Evolutionary conservation across 2,797 vertebrate genomes (phyloP), one percentile per base, ranked within the genome.

Genomic region (Meda fulgida): DNA sequence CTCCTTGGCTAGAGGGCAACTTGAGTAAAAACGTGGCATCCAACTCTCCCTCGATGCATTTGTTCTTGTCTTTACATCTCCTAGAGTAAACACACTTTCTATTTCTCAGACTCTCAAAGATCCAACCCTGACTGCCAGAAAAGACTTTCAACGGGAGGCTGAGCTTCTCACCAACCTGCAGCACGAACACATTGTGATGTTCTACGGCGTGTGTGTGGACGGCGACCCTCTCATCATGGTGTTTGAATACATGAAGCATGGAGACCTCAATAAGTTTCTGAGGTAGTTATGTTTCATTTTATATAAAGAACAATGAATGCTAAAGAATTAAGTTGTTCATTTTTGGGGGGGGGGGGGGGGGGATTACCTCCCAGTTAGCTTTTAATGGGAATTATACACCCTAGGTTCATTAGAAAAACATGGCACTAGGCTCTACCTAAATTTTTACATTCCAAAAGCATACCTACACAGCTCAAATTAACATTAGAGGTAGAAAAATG

Each of bases 221-320:
- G 98, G 97, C 0, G 98, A 99, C 86, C 98, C 98, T 0, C 97
- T 99, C 92, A 99, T 99, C 92, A 99, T 99, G 98, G 97, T 99
- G 88, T 99, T 99, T 0, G 98, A 99, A 89, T 99, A 99, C 94
- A 99, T 99, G 98, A 99, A 98, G 91, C 98, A 99, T 0, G 98
- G 98, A 7, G 98, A 99, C 92, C 97, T 99, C 89, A 99, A 99
- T 92, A 99, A 98, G 88, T 99, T 99, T 92, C 95, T 99, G 87
- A 97, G 98, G 98, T 99, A 82, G n/a, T 36, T n/a, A 38, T 69
- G 53, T 51, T 55, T 40, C 51, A 29, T 38, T 13, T 29, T 58
- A 58, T 14, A 51, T 7, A 26, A 73, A 43, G n/a, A 40, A 46
- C 40, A 46, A 11, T 38, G 70, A 23, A 72, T 73, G 43, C 71